A percentile compares a stretch with the other conserved stretches of the same genome.
Evolutionary conservation across 1,140 invertebrate species (phyloP).

Genomic region (Leptopilina boulardi): DNA sequence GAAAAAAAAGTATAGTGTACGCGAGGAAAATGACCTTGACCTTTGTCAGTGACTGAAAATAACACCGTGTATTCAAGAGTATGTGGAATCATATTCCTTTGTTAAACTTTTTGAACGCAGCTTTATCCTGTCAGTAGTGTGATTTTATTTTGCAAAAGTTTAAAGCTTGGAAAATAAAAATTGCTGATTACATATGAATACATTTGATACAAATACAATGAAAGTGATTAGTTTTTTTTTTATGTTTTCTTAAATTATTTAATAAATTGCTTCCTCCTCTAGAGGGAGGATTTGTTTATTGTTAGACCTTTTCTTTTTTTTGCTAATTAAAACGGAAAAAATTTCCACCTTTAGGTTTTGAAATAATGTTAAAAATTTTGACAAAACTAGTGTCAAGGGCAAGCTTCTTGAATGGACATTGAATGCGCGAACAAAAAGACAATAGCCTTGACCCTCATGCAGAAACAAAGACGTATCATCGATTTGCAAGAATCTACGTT

Average conservation of each 20-base stretch:
- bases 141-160: neutral
- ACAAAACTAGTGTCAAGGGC: neutral
- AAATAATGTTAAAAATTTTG: neutral
- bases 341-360: too few relatives aligned
- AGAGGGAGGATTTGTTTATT: too few relatives aligned
- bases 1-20: neutral
- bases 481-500: constrained; percentile 31
- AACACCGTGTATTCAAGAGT: neutral
- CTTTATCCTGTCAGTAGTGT: neutral
- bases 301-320: neutral
- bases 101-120: constrained; percentile 4
- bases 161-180: neutral
- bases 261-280: too few relatives aligned
- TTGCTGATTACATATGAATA: constrained; percentile 7
- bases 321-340: too few relatives aligned
- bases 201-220: neutral
- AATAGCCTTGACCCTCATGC: constrained; percentile 39
- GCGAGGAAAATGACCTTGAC: neutral
- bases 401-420: constrained; percentile 31
- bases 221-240: neutral
- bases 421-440: constrained; percentile 30
- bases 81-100: constrained; percentile 8
- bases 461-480: constrained; percentile 33
- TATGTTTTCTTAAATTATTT: too few relatives aligned
- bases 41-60: constrained; percentile 13